Base-by-base conservation (phyloP, 2,797 vertebrate species). In the Coendou prehensilis region DNA sequence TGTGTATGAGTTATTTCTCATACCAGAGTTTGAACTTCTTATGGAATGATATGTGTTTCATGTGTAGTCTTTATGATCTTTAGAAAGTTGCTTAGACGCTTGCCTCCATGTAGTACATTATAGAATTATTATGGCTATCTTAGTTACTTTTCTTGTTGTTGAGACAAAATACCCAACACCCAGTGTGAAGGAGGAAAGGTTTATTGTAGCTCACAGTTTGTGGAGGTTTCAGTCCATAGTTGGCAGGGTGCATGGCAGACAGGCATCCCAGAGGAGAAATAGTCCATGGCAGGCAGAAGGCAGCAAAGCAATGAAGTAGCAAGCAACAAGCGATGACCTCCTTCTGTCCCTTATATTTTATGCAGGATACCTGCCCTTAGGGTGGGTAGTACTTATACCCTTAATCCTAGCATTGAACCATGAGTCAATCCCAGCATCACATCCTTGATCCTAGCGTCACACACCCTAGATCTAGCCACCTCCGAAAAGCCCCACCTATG, bases 1-100 rank as follows among this genome's bases (percentile, higher is more conserved):
- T 87, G 18, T 89, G 3, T 45, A n/a, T 89, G 69, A 83, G 41
- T 83, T 94, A 45, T 59, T 91, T 80, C 89, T 94, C n/a, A 90
- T 23, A 9, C 18, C 26, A 71, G 52, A 84, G 22, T 89, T 88
- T 94, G 54, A 86, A 87, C 23, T 79, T 78, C 59, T 89, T 88
- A 22, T 9, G n/a, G 54, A n/a, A 30, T 56, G n/a, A 71, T 47
- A 20, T 1, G 9, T 64, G 7, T 59, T 78, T 92, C n/a, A 18
- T 59, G 6, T 92, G 37, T 69, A 76, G 17, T 73, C 59, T 92
- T 91, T 87, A 17, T 89, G 52, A 73, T 91, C 41, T 93, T 91
- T 73, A 89, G 41, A 75, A 96, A 76, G 20, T 80, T 82, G 47
- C 45, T 79, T 81, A 69, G 23, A 45, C 15, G 73, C 14, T 78